Evolutionary conservation across 2,888 invertebrate genomes (phyloP).

Genomic region (Cancer borealis): DNA sequence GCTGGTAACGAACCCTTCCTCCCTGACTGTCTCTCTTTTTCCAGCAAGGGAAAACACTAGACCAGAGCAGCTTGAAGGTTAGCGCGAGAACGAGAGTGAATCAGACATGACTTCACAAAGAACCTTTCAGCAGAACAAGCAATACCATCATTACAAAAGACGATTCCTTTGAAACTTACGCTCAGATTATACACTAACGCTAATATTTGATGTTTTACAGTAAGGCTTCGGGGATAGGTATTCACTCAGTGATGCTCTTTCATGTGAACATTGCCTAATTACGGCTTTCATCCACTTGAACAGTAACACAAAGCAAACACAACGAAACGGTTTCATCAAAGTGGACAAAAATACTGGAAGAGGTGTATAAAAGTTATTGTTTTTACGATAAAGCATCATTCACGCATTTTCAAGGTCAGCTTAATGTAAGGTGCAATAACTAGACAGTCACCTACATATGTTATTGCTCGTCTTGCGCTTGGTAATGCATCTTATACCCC

Average conservation of each 20-base stretch:
- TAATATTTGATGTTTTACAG: not conserved
- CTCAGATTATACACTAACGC: not conserved
- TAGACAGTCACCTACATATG: not conserved
- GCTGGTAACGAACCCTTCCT: not conserved
- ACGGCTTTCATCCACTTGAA: not conserved
- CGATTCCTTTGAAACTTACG: not conserved
- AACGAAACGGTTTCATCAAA: not conserved
- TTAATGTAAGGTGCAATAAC: not conserved
- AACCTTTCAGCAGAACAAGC: not conserved
- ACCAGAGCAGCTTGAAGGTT: not conserved
- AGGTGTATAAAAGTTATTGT: no score
- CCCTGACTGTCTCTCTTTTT: not conserved
- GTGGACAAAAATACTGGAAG: no score
- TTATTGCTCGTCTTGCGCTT: not conserved
- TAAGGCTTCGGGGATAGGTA: not conserved
- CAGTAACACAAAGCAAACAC: not conserved
- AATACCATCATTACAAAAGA: not conserved
- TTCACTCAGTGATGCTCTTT: not conserved
- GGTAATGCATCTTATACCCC: not conserved
- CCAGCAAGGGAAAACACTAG: not conserved
- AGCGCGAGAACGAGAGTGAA: not conserved
- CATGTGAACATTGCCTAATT: not conserved
- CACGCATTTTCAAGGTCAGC: no score
- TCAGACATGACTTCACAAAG: not conserved
- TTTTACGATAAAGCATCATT: no score